Evolutionary conservation across 2,888 invertebrate species (phyloP).

Genomic region (Trachelus stipa): DNA sequence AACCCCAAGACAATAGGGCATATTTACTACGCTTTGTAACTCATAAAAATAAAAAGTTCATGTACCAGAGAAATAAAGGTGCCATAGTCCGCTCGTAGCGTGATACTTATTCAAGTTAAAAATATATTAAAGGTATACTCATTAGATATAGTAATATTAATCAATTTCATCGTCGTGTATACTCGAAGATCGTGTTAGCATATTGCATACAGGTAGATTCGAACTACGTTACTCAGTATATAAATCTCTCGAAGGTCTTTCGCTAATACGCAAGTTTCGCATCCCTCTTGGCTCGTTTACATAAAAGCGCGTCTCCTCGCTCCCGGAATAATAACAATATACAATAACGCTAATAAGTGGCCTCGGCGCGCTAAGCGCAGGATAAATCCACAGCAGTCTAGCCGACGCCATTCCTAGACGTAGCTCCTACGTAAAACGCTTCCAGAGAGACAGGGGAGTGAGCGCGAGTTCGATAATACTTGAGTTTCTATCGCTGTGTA

Average conservation of each 20-base stretch:
- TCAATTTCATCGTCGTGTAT: not conserved
- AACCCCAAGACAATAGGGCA: not conserved
- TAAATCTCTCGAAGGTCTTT: slow-evolving; percentile 49
- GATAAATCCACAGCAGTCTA: slow-evolving; percentile 34
- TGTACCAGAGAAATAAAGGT: not conserved
- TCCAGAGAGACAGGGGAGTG: not conserved
- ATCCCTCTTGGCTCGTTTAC: slow-evolving; percentile 39
- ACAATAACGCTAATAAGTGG: slow-evolving; percentile 53
- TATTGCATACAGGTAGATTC: not conserved
- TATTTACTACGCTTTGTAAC: not conserved
- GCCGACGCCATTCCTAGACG: slow-evolving; percentile 42
- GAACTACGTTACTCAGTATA: not conserved
- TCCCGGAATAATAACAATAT: slow-evolving; percentile 50
- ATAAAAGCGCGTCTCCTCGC: slow-evolving; percentile 45
- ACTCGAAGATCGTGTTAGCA: not conserved
- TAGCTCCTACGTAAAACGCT: not conserved
- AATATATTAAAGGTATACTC: not conserved
- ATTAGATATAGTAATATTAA: not conserved
- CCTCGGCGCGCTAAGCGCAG: slow-evolving; percentile 35
- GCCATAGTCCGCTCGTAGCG: not conserved
- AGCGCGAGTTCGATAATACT: not conserved
- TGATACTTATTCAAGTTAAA: not conserved
- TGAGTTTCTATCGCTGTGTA: not conserved
- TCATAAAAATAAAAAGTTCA: not conserved
- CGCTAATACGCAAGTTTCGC: slow-evolving; percentile 22